phyloP scores from a whole-genome alignment of 2,888 invertebrate genomes.

The Microplitis manilae region DNA sequence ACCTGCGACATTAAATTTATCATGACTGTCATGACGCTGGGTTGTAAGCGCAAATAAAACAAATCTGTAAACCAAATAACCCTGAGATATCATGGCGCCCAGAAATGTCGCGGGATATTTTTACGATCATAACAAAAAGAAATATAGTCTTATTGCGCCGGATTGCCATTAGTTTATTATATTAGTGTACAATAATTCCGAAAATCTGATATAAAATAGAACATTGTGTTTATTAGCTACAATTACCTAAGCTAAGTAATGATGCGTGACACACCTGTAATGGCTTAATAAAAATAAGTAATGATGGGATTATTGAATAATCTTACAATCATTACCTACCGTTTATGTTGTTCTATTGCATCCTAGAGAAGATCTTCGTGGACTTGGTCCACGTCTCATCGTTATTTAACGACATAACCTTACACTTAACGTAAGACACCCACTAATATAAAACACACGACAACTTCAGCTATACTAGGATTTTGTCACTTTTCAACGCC shows the following conservation, averaged over 20 bases:
- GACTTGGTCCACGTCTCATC: conserved; percentile 41
- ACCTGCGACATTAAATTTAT: conserved; percentile 3
- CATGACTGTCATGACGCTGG: not conserved
- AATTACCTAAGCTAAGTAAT: conserved; percentile 1
- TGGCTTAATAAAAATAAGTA: conserved; percentile 34
- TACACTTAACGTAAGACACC: conserved; percentile 47
- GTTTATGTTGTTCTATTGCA: conserved; percentile 25
- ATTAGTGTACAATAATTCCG: not conserved
- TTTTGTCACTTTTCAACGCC: conserved; percentile 51
- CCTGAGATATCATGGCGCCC: conserved; percentile 45
- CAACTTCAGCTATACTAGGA: conserved; percentile 38
- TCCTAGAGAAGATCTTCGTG: conserved; percentile 38
- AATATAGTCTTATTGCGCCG: not conserved
- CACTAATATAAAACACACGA: conserved; percentile 48
- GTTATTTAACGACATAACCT: conserved; percentile 54
- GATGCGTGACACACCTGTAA: conserved; percentile 50
- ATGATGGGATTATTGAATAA: conserved; percentile 37
- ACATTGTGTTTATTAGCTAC: not conserved
- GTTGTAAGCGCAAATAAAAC: conserved; percentile 6
- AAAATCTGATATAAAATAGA: not conserved
- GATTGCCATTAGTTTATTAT: not conserved
- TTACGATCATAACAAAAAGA: not conserved
- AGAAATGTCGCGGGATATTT: not conserved
- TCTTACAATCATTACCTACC: conserved; percentile 35
- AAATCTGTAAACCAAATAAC: conserved; percentile 21